phyloP scores from a whole-genome alignment of 2,888 invertebrate genomes.

The Anodontia alba region DNA sequence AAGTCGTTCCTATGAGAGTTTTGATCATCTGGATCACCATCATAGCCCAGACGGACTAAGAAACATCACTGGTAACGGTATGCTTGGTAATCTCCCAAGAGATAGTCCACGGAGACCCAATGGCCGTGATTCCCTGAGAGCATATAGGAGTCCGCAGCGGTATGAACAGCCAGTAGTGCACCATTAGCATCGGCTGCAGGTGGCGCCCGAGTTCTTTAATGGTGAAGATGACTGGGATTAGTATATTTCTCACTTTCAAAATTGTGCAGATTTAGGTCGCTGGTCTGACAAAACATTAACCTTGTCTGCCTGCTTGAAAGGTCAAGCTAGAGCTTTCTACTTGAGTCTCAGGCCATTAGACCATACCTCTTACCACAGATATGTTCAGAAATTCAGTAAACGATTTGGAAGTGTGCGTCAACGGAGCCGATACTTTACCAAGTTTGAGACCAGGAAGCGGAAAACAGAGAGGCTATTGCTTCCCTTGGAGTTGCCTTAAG shows the following conservation, averaged over 20 bases:
- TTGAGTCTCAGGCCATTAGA: slow-evolving; percentile 12
- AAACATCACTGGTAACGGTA: background rate
- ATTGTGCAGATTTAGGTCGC: slow-evolving; percentile 27
- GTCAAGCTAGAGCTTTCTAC: slow-evolving; percentile 32
- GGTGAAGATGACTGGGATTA: slow-evolving; percentile 7
- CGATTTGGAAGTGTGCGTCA: no score
- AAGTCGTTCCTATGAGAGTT: no score
- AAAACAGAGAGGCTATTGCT: background rate
- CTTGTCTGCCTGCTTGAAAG: slow-evolving; percentile 34
- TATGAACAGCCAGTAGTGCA: background rate
- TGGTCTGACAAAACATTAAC: slow-evolving; percentile 32
- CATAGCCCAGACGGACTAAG: no score
- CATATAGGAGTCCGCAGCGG: background rate
- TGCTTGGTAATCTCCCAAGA: background rate
- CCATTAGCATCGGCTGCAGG: background rate
- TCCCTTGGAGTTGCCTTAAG: slow-evolving; percentile 19
- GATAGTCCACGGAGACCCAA: background rate
- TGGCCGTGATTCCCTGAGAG: background rate
- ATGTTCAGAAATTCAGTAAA: no score
- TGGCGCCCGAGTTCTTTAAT: background rate
- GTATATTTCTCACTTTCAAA: slow-evolving; percentile 29
- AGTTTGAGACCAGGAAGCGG: no score
- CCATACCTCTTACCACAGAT: no score
- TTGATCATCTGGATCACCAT: no score
- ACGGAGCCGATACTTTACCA: no score